Base-by-base conservation (phyloP, 2,888 invertebrate genomes). In the Entomobrya multifasciata region DNA sequence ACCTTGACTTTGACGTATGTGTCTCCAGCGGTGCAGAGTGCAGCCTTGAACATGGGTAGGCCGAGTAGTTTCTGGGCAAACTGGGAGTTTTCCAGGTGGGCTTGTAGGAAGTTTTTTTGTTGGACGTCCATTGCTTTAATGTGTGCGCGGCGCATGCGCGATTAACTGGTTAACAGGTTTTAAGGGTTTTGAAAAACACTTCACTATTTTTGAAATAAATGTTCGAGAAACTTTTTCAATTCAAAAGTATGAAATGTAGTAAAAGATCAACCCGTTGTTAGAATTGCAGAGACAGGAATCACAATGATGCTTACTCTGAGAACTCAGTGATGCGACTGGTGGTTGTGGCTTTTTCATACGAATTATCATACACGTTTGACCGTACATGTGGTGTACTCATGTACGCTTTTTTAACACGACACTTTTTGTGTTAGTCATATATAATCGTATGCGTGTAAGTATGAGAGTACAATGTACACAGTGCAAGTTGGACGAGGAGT, bases 1-100 rank as follows among this genome's bases (percentile, higher is more conserved):
- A 90, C 92, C 91, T 93, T 93, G 55, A 93, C 92, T 78, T 92
- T 92, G 77, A 91, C 90, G 89, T 93, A 93, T 17, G 92, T 88
- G 55, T 91, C 91, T 79, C 92, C 90, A 10, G 92, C 92, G 76
- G 92, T 91, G 2, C 88, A 91, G 89, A 92, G 91, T 0, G 92
- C 92, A 25, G 92, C 91, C 77, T 91, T 91, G 27, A 93, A 92
- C 47, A 93, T 91, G 5, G 93, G 93, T 5, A 93, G 90, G 30
- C 91, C 92, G 13, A 91, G 91, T 6, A 93, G 89, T 30, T 92
- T 91, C 5, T 90, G 90, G 6, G 93, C 89, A 88, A 92, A 92
- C 80, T 90, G 87, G 8, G 89, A 89, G 62, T 88, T 86, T 13
- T 78, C 83, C 57, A 83, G 36, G 17, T 87, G 86, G 20, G 65